Evolutionary conservation across 64 coral and sea anemone genomes (phyloP).

Genomic region (Porites lutea): DNA sequence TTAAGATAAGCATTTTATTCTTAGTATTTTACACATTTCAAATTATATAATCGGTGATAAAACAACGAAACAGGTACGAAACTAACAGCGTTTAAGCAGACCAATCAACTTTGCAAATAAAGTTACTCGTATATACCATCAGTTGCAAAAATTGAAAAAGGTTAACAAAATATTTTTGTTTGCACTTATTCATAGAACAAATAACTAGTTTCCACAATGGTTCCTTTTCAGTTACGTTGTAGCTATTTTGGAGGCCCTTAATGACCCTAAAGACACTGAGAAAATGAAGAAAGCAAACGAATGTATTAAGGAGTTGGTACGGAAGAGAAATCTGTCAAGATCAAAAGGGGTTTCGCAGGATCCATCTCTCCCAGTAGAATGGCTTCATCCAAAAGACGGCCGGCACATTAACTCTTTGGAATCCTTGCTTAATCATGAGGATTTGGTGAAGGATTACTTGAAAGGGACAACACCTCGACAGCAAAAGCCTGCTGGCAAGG

Average conservation of each 20-base stretch:
- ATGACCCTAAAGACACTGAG: conserved; percentile 71
- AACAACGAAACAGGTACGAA: too few species aligned
- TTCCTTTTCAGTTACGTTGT: conserved; percentile 74
- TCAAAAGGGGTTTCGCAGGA: conserved; percentile 48
- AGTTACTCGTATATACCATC: too few species aligned
- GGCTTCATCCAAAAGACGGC: conserved; percentile 66
- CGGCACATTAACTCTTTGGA: conserved; percentile 77
- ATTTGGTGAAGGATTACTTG: conserved; percentile 60
- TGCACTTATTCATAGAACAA: too few species aligned
- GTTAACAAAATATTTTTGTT: too few species aligned
- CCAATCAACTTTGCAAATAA: too few species aligned
- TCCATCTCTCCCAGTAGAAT: conserved; percentile 69
- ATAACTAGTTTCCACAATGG: not conserved
- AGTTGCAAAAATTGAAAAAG: too few species aligned
- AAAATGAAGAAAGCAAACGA: conserved; percentile 60
- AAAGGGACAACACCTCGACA: not conserved
- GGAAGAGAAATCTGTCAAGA: conserved; percentile 46
- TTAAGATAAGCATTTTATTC: too few species aligned
- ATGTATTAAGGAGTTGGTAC: conserved; percentile 51
- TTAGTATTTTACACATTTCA: too few species aligned
- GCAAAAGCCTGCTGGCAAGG: conserved; percentile 44
- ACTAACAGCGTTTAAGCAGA: too few species aligned
- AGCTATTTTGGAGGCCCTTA: conserved; percentile 72
- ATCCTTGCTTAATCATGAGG: conserved; percentile 71
- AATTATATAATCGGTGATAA: too few species aligned